Percentiles rank a stretch among this genome's conserved stretches.
phyloP scores from a whole-genome alignment of 2,113 vertebrate genomes.

The Rafetus swinhoei region DNA sequence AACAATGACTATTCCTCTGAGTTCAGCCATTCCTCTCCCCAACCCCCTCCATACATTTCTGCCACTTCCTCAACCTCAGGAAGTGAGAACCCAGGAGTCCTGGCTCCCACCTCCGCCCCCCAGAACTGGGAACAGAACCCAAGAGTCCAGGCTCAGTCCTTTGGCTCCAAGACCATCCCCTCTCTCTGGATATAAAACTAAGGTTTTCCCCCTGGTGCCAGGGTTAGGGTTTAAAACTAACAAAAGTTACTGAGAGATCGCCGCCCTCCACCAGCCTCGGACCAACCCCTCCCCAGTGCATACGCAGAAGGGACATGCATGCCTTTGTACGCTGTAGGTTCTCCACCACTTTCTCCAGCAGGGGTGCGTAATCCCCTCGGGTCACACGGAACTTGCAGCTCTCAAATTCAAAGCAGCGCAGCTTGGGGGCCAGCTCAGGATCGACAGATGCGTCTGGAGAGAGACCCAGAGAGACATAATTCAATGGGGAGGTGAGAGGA shows the following conservation, averaged over 20 bases:
- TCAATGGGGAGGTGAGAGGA: not conserved
- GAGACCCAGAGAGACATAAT: not conserved
- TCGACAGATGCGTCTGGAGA: constrained; percentile 77
- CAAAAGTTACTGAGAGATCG: not conserved
- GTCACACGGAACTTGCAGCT: constrained; percentile 83
- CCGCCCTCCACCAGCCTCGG: too few species aligned
- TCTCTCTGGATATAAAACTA: not conserved
- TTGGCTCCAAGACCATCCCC: not conserved
- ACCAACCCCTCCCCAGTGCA: not conserved
- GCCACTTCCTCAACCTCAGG: not conserved
- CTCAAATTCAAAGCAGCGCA: constrained; percentile 83
- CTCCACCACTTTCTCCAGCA: constrained; percentile 87
- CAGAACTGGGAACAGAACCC: not conserved
- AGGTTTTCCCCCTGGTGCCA: not conserved
- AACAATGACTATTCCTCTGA: not conserved
- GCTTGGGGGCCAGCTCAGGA: constrained; percentile 77
- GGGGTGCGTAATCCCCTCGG: constrained; percentile 87
- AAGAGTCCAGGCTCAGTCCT: not conserved
- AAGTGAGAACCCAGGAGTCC: not conserved
- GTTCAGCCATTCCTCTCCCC: not conserved
- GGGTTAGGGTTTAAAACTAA: not conserved
- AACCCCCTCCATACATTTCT: not conserved
- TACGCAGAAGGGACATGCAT: not conserved
- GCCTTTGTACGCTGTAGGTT: constrained; percentile 88
- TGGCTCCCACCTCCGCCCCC: not conserved